Base-by-base conservation (phyloP, 2,888 invertebrate species). In the Cataglyphis rosenhaueri region DNA sequence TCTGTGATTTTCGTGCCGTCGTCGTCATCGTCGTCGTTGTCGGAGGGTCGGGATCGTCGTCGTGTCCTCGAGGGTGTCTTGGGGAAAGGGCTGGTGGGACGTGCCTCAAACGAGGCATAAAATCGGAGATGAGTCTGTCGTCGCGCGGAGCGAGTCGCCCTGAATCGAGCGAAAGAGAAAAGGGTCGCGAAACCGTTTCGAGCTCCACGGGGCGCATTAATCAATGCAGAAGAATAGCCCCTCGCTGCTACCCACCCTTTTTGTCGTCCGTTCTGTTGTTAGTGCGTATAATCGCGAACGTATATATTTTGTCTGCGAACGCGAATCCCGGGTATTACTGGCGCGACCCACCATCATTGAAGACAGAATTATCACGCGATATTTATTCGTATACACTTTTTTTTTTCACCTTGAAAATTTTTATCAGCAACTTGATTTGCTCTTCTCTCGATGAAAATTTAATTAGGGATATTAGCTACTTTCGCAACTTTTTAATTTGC, bases 61-160 rank as follows among this genome's bases (percentile, higher is more conserved):
- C 25, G 64, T 65, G 48, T 65, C 71, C 76, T 64, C 70, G 71
- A 65, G 81, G 66, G 62, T 57, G 55, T 62, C 55, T 44, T 75
- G 55, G 83, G 76, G 75, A 70, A 52, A 65, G 59, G 86, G 82
- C 71, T 64, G 71, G 61, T 57, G 81, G 71, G 75, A 66, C 65
- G 88, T 73, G 90, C 62, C 82, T 90, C 90, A 88, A 91, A 89
- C 91, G 91, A 90, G 87, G 87, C 91, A 91, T 90, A 90, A 91
- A 91, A 91, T 91, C 91, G 90, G 87, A 88, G 89, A 90, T 90
- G 91, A 90, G 88, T 87, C 86, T 84, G 89, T 88, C 85, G 85
- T 87, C 86, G 89, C 86, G 89, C 85, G 87, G 82, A 86, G 88
- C 89, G 88, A 86, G 83, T 81, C 62, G 81, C 38, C 18, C 65